These are phyloP conservation scores for Empidonax traillii DNA, from an alignment of 2,113 vertebrate genomes.

Conservation along the genomic window DNA sequence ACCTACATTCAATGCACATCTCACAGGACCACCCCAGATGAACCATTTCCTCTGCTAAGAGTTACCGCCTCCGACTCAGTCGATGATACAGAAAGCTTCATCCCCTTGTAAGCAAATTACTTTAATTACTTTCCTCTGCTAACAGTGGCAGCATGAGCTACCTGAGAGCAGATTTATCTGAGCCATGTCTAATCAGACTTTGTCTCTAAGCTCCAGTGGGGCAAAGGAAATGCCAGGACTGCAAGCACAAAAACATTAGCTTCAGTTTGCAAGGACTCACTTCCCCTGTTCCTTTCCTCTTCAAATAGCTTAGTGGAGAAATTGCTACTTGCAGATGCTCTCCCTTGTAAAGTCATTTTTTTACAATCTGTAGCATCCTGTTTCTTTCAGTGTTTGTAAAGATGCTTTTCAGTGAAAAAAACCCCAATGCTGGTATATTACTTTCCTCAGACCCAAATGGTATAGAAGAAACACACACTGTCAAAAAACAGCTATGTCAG, in stretches of 20 bases:
- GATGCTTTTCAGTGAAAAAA: neutral
- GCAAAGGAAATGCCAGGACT: neutral
- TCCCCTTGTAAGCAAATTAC: neutral
- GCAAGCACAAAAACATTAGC: neutral
- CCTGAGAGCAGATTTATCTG: neutral
- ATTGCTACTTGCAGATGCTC: neutral
- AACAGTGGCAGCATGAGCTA: neutral
- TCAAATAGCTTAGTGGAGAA: neutral
- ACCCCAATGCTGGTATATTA: neutral
- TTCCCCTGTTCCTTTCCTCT: neutral
- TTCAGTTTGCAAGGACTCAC: neutral
- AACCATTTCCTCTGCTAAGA: neutral
- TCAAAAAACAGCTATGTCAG: neutral
- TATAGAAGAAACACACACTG: neutral
- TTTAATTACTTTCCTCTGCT: constrained; percentile 6
- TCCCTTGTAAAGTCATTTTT: neutral
- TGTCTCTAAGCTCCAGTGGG: neutral
- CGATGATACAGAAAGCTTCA: neutral
- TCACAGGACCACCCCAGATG: neutral
- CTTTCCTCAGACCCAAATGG: neutral
- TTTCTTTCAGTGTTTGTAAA: neutral
- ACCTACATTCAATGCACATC: neutral
- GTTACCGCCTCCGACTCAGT: neutral
- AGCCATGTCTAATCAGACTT: neutral
- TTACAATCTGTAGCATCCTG: neutral